Conservation (phyloP, 2,888 invertebrate species). For the Colletes collaris region DNA sequence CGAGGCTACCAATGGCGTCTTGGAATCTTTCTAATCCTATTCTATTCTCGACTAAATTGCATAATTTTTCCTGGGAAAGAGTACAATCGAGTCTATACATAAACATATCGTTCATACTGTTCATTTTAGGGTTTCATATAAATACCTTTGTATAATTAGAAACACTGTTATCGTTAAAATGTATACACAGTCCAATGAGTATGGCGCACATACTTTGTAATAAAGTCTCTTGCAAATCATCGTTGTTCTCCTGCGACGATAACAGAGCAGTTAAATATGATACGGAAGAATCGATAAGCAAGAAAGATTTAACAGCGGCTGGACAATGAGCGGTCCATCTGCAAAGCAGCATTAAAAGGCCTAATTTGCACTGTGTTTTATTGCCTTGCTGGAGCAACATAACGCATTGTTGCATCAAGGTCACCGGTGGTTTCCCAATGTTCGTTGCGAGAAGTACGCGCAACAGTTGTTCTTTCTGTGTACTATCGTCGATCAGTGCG, state of each 20-base stretch:
- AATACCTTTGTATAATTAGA: constrained; percentile 88
- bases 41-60: constrained; percentile 93
- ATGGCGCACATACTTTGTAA: constrained; percentile 96
- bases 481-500: constrained; percentile 92
- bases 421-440: constrained; percentile 92
- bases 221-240: constrained; percentile 95
- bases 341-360: constrained; percentile 94
- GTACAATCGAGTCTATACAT: neutral
- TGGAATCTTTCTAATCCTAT: constrained; percentile 95
- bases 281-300: constrained; percentile 91
- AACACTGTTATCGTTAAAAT: constrained; percentile 93
- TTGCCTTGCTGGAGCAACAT: constrained; percentile 92
- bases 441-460: constrained; percentile 95
- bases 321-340: constrained; percentile 95
- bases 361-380: constrained; percentile 93
- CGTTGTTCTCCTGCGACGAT: constrained; percentile 89
- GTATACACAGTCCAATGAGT: constrained; percentile 95
- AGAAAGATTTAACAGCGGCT: constrained; percentile 91
- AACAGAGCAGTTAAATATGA: constrained; percentile 90
- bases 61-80: constrained; percentile 87
- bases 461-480: constrained; percentile 94
- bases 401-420: constrained; percentile 95
- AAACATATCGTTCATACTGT: neutral
- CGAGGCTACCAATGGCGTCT: constrained; percentile 93
- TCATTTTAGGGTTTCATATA: neutral